These are phyloP conservation scores for Vombatus ursinus DNA, from an alignment of 2,113 vertebrate genomes.

Conservation along the genomic window DNA sequence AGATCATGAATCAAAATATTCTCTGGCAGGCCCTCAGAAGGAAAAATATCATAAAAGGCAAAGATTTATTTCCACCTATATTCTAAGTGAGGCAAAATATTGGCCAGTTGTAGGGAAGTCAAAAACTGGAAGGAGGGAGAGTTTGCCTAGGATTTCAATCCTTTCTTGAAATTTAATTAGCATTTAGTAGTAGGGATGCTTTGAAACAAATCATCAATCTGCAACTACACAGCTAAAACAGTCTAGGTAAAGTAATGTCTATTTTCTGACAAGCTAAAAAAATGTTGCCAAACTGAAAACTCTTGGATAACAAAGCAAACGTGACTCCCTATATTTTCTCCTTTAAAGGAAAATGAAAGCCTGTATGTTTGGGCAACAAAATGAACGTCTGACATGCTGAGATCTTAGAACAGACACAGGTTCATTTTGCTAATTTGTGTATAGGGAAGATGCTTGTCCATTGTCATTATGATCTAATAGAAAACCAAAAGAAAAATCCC, in stretches of 20 bases:
- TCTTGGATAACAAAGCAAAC: not conserved
- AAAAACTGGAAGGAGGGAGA: not conserved
- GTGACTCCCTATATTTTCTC: too few relatives aligned
- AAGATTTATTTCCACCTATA: too few relatives aligned
- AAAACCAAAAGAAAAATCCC: not conserved
- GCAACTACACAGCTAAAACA: too few relatives aligned
- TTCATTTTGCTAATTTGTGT: not conserved
- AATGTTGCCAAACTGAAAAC: not conserved
- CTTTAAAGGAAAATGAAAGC: too few relatives aligned
- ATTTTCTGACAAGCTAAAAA: too few relatives aligned
- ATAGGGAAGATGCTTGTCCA: not conserved
- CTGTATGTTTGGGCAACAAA: not conserved
- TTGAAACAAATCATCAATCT: too few relatives aligned
- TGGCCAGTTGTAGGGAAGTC: too few relatives aligned
- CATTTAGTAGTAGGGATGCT: not conserved
- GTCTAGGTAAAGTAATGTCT: too few relatives aligned
- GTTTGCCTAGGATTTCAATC: too few relatives aligned
- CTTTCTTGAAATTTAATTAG: not conserved
- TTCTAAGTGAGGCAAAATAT: too few relatives aligned
- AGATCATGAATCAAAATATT: too few relatives aligned
- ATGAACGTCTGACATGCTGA: not conserved
- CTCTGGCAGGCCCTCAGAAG: not conserved
- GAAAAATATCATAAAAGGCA: too few relatives aligned
- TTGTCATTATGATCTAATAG: not conserved
- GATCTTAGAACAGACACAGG: not conserved